These are phyloP conservation scores for Numida meleagris DNA, from an alignment of 2,113 vertebrate genomes.

Conservation along the genomic window DNA sequence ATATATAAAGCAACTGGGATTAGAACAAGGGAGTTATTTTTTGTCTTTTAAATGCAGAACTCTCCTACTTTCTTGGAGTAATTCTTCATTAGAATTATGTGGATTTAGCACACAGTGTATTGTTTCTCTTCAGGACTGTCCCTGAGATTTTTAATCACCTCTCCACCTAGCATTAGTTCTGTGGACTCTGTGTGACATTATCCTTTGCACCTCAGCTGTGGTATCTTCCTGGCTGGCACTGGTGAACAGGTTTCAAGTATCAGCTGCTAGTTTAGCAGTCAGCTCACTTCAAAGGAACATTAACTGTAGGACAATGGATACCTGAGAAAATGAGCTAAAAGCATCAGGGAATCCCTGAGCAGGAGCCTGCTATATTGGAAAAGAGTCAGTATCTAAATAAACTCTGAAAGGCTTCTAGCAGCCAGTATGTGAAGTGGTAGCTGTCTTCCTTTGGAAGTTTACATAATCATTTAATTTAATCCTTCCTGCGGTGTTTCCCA, in stretches of 20 bases:
- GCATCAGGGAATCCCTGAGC: constrained; percentile 6
- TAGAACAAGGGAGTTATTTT: background rate
- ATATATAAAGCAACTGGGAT: background rate
- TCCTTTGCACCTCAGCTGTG: background rate
- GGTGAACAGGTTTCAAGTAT: background rate
- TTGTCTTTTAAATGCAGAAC: background rate
- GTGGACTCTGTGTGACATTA: background rate
- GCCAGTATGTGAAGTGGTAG: constrained; percentile 11
- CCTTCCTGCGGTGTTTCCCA: constrained; percentile 57
- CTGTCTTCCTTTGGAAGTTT: constrained; percentile 62
- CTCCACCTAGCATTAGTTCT: background rate
- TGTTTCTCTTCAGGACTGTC: background rate
- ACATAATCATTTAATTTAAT: constrained; percentile 69
- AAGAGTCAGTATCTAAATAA: constrained; percentile 21
- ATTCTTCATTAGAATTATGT: background rate
- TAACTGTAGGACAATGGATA: background rate
- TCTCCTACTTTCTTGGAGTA: background rate
- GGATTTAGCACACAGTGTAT: background rate
- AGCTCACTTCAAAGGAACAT: constrained; percentile 1
- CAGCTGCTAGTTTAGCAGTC: constrained; percentile 24
- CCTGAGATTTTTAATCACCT: background rate
- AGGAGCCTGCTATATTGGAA: constrained; percentile 26
- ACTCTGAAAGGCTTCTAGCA: constrained; percentile 34
- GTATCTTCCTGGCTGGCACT: constrained; percentile 11
- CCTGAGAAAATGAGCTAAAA: constrained; percentile 39